Conservation (phyloP, 2,888 invertebrate species). For the Micoletzkya japonica region DNA sequence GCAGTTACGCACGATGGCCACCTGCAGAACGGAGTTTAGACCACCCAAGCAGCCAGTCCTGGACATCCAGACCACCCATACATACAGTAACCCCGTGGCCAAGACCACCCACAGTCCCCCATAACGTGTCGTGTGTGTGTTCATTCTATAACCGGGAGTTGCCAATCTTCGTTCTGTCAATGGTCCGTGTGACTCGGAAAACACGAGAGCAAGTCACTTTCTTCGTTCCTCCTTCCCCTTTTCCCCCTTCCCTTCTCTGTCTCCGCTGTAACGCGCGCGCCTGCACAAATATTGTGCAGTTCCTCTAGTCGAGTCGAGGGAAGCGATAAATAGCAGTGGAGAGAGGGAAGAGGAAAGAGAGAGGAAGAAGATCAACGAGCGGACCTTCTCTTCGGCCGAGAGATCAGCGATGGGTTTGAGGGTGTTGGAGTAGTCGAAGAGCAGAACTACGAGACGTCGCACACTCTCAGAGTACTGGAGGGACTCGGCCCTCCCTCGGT, state of each 20-base stretch:
- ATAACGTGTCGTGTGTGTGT: not conserved
- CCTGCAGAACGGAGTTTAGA: slow-evolving; percentile 36
- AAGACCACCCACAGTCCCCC: not conserved
- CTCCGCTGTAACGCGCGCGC: too few relatives aligned
- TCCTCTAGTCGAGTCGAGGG: not conserved
- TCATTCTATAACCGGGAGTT: not conserved
- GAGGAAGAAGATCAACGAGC: not conserved
- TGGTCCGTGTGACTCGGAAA: not conserved
- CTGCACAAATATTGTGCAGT: slow-evolving; percentile 21
- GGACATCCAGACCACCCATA: too few relatives aligned
- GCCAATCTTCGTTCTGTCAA: not conserved
- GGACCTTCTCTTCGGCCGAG: slow-evolving; percentile 51
- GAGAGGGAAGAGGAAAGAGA: not conserved
- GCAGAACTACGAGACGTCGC: slow-evolving; percentile 45
- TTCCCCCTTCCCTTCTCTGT: not conserved
- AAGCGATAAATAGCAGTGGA: not conserved
- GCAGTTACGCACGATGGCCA: slow-evolving; percentile 43
- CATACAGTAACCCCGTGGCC: not conserved
- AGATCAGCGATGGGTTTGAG: slow-evolving; percentile 60
- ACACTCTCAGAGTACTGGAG: slow-evolving; percentile 28
- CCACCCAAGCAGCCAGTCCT: too few relatives aligned
- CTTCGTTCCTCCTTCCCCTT: not conserved
- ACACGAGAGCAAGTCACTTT: not conserved
- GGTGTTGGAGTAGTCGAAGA: slow-evolving; percentile 60
- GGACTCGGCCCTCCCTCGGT: not conserved